These are phyloP conservation scores for Coryphaenoides rupestris DNA, from an alignment of 2,113 vertebrate species.

Conservation along the genomic window DNA sequence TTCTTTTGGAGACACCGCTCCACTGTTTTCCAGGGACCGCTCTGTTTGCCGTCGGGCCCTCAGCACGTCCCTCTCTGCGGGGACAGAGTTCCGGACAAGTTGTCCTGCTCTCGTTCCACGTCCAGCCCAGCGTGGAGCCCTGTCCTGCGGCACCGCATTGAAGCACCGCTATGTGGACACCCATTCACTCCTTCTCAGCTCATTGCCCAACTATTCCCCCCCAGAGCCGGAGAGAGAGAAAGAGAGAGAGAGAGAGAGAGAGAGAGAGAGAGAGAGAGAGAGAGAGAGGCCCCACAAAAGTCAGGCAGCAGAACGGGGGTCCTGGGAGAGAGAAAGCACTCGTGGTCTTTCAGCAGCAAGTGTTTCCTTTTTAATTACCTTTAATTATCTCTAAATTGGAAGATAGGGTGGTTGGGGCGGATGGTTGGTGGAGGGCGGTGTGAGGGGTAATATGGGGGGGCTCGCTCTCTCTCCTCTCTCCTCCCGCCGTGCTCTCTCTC, in stretches of 20 bases:
- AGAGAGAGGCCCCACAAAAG: constrained; percentile 15
- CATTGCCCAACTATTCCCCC: neutral
- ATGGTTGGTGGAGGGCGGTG: too few relatives aligned
- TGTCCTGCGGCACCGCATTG: constrained; percentile 35
- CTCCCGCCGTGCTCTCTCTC: too few relatives aligned
- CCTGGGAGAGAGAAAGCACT: constrained; percentile 22
- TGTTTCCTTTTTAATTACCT: constrained; percentile 55
- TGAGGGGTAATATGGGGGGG: too few relatives aligned
- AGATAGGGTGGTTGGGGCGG: constrained; percentile 9
- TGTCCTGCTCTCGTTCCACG: constrained; percentile 10
- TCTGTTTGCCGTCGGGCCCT: constrained; percentile 26
- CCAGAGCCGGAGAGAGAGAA: neutral
- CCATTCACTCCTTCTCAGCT: constrained; percentile 35
- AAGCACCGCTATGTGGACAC: constrained; percentile 19
- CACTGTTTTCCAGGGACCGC: constrained; percentile 4
- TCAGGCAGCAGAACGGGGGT: constrained; percentile 39
- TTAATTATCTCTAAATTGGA: constrained; percentile 60
- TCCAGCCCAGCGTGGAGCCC: constrained; percentile 30
- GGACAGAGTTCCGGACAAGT: constrained; percentile 6
- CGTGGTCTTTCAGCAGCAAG: constrained; percentile 23
- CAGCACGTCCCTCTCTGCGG: constrained; percentile 5
- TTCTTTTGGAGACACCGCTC: constrained; percentile 22
- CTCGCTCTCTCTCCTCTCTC: too few relatives aligned
- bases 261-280: neutral
- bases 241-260: too few relatives aligned